These are phyloP conservation scores for Procambarus clarkii DNA, from an alignment of 1,140 invertebrate species.

Conservation along the genomic window DNA sequence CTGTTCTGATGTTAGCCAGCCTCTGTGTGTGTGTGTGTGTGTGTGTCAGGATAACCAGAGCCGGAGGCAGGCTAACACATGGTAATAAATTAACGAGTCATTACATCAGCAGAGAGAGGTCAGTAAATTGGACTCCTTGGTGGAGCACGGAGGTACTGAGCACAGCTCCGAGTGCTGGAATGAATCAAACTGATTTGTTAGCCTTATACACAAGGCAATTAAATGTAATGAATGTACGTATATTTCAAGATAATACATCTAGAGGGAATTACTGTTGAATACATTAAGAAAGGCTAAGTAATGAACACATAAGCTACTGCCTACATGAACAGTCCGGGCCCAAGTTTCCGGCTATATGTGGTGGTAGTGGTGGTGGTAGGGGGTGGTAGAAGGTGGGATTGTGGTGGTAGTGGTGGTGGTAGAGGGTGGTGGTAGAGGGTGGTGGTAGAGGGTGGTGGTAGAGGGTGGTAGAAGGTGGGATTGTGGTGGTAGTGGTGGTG, in stretches of 20 bases:
- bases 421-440: not conserved
- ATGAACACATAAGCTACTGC: conserved; percentile 35
- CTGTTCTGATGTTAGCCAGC: no score
- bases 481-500: no score
- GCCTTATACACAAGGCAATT: conserved; percentile 52
- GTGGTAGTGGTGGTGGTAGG: not conserved
- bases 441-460: not conserved
- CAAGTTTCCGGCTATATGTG: not conserved
- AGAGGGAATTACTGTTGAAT: conserved; percentile 48
- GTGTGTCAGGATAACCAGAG: not conserved
- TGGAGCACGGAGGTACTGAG: not conserved
- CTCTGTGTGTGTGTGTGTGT: not conserved
- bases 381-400: not conserved
- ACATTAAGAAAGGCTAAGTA: conserved; percentile 37
- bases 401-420: not conserved
- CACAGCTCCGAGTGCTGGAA: not conserved
- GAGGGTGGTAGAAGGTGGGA: no score
- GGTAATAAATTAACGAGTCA: not conserved
- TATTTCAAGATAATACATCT: conserved; percentile 63
- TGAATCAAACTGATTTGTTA: conserved; percentile 61
- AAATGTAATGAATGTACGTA: conserved; percentile 59
- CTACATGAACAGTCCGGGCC: not conserved
- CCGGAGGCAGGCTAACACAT: not conserved
- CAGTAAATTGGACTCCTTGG: not conserved
- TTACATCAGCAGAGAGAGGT: not conserved